phyloP scores from a whole-genome alignment of 2,113 vertebrate genomes.

The Podarcis muralis region DNA sequence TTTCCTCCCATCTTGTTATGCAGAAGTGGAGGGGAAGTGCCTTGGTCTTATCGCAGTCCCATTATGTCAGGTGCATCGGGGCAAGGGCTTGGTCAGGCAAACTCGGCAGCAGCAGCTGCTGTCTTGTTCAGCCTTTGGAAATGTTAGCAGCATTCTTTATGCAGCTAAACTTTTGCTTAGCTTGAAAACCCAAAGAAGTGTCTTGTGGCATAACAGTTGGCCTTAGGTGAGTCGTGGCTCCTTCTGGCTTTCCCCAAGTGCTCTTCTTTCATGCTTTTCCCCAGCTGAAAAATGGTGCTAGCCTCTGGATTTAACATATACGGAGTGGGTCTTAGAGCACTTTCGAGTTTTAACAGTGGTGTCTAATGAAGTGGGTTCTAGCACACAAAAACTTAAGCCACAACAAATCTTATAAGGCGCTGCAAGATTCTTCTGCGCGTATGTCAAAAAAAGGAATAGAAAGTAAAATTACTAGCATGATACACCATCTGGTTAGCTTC shows the following conservation, averaged over 20 bases:
- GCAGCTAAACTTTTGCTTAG: neutral
- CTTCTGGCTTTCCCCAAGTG: neutral
- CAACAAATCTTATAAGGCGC: neutral
- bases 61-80: constrained; percentile 29
- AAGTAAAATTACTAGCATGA: neutral
- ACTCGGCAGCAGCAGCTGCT: constrained; percentile 4
- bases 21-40: constrained; percentile 66
- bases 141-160: neutral
- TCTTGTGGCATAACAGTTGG: neutral
- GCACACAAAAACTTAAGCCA: neutral
- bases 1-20: constrained; percentile 67
- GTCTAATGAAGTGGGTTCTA: neutral
- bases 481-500: neutral
- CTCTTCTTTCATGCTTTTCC: neutral
- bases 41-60: constrained; percentile 59
- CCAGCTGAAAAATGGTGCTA: neutral
- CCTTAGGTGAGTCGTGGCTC: neutral
- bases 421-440: neutral
- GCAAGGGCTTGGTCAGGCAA: constrained; percentile 33
- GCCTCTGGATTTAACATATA: neutral
- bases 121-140: neutral
- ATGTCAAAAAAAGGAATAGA: neutral
- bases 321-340: neutral
- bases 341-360: neutral
- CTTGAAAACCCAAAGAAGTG: neutral